phyloP scores from a whole-genome alignment of 2,797 vertebrate species.

The Cirrhinus molitorella region DNA sequence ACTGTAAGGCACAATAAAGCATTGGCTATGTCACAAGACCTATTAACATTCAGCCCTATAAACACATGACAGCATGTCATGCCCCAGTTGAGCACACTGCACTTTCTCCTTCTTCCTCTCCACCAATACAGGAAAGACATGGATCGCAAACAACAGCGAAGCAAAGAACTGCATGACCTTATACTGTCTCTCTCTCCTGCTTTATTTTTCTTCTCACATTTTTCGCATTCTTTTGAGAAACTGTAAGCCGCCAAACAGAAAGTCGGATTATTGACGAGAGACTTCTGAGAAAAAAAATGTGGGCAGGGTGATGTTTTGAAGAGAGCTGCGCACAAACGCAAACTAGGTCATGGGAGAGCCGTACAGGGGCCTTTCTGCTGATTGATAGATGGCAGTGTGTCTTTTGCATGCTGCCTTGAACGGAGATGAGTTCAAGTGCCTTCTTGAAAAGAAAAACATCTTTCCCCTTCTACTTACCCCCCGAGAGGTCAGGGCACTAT shows the following conservation, averaged over 20 bases:
- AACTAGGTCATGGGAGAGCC: slow-evolving; percentile 49
- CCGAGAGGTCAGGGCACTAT: not conserved
- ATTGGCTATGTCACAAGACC: slow-evolving; percentile 56
- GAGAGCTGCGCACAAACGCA: slow-evolving; percentile 13
- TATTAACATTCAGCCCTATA: slow-evolving; percentile 58
- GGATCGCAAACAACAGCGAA: slow-evolving; percentile 27
- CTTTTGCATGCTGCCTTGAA: slow-evolving; percentile 15
- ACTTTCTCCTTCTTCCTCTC: slow-evolving; percentile 17
- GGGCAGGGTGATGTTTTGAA: slow-evolving; percentile 27
- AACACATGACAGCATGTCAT: slow-evolving; percentile 65
- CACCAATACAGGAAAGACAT: slow-evolving; percentile 39
- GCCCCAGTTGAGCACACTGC: slow-evolving; percentile 56
- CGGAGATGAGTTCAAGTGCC: slow-evolving; percentile 25
- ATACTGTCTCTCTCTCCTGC: slow-evolving; percentile 11
- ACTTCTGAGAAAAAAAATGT: not conserved
- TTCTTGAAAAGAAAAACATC: slow-evolving; percentile 25
- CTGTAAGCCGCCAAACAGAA: slow-evolving; percentile 23
- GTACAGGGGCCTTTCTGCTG: not conserved
- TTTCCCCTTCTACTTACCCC: slow-evolving; percentile 17
- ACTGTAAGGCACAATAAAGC: slow-evolving; percentile 56
- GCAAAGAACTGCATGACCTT: slow-evolving; percentile 48
- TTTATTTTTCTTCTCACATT: slow-evolving; percentile 37
- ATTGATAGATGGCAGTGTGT: slow-evolving; percentile 49
- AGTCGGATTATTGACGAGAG: slow-evolving; percentile 5
- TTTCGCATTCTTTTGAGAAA: slow-evolving; percentile 32